Percentiles rank a stretch among this genome's conserved stretches.
Conservation (phyloP, 2,888 invertebrate genomes). For the Polietes domitor region DNA sequence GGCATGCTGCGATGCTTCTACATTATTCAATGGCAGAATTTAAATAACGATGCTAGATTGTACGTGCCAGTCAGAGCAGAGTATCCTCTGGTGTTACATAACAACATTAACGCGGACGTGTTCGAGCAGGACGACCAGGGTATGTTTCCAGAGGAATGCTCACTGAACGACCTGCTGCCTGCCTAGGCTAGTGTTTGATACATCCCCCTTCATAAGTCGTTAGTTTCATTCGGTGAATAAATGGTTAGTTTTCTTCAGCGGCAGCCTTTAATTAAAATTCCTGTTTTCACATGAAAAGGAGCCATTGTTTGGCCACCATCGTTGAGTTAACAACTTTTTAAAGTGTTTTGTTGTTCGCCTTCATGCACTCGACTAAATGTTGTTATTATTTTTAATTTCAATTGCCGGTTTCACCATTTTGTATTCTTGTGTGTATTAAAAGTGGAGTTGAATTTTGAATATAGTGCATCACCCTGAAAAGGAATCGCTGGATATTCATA, state of each 20-base stretch:
- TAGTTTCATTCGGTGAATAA: neutral
- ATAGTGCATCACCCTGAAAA: too few relatives aligned
- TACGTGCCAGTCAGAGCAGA: neutral
- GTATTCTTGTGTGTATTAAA: too few relatives aligned
- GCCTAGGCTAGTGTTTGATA: too few relatives aligned
- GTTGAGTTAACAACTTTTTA: neutral
- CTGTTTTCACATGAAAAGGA: neutral
- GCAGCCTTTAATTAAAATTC: neutral
- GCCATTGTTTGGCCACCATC: neutral
- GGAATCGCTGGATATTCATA: too few relatives aligned
- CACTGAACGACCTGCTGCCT: too few relatives aligned
- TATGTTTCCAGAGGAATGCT: too few relatives aligned
- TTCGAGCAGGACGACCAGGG: too few relatives aligned
- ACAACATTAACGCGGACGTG: too few relatives aligned
- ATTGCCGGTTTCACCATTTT: neutral
- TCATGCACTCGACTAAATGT: neutral
- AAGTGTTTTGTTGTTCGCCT: neutral
- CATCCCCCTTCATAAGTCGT: neutral
- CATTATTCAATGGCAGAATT: neutral
- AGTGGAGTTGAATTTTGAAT: too few relatives aligned
- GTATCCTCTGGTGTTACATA: neutral
- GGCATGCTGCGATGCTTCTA: neutral
- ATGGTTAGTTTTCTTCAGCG: neutral
- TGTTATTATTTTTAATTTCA: neutral
- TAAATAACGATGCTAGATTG: neutral